Evolutionary conservation across 2,888 invertebrate genomes (phyloP), one percentile per base, ranked within the genome.

Genomic region (Syritta pipiens): DNA sequence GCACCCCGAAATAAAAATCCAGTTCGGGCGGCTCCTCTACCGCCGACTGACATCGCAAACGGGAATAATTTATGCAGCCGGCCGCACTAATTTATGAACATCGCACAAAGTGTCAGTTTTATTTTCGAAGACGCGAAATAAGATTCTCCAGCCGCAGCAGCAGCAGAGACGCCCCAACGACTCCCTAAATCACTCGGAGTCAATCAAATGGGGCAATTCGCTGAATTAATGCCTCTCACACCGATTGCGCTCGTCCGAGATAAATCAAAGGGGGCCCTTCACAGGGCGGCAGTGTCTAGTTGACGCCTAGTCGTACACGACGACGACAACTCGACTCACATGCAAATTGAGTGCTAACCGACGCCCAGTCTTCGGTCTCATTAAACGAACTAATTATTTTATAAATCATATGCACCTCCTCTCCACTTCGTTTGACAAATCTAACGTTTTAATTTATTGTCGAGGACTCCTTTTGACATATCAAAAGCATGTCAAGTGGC

Each of bases 331-430:
- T 81, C 57, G 69, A 26, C 59, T 68, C 55, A 49, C 42, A 63
- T 26, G 63, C 68, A 81, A 81, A 81, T 81, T 74, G 72, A 75
- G 74, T 81, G 81, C 74, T 81, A 81, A 81, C 57, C 81, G 60
- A 62, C 74, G 37, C 57, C 28, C 74, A 55, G 68, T 75, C 75
- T 53, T 81, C 62, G 44, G 59, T 79, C 79, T 82, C 83, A 82
- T 83, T 82, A 82, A 82, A 63, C 75, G 62, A 81, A 82, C 83
- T 83, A 83, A 83, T 83, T 83, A 83, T 81, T 83, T 82, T 82
- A 83, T 82, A 82, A 83, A 83, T 82, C 83, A 82, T 82, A 68
- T 53, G 57, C 35, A 24, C 26, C 59, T 55, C 48, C 35, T 9
- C 37, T 51, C 30, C 20, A 35, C 46, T 37, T 62, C 32, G 46